Conservation (phyloP, 2,888 invertebrate genomes). For the Drosophila melanosoma region DNA sequence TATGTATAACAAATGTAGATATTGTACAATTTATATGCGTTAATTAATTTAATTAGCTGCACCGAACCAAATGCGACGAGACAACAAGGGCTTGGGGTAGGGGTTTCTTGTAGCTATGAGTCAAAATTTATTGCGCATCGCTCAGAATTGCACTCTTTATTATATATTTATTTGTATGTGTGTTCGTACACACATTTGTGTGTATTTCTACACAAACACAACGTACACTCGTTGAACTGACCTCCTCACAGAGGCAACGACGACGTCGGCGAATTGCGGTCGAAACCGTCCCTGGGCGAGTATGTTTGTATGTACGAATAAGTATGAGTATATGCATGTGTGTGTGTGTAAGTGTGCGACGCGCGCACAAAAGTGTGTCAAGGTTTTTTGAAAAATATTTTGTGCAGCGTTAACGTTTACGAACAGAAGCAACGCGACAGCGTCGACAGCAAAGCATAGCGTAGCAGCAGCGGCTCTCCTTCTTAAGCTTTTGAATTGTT, state of each 20-base stretch:
- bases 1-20: conserved; percentile 35
- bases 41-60: conserved; percentile 64
- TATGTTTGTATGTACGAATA: conserved; percentile 34
- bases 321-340: conserved; percentile 36
- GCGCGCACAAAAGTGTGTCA: conserved; percentile 82
- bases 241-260: conserved; percentile 63
- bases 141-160: conserved; percentile 48
- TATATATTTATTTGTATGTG: conserved; percentile 3
- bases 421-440: conserved; percentile 53
- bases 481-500: conserved; percentile 60
- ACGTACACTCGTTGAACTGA: conserved; percentile 71
- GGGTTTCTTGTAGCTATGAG: conserved; percentile 15
- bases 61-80: conserved; percentile 22
- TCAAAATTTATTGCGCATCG: conserved; percentile 75
- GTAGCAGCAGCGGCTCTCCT: conserved; percentile 13
- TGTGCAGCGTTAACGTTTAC: conserved; percentile 77
- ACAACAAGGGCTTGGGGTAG: background rate
- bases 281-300: conserved; percentile 82
- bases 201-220: conserved; percentile 9
- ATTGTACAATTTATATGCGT: conserved; percentile 49
- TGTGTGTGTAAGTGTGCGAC: conserved; percentile 65
- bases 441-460: conserved; percentile 30
- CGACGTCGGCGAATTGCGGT: conserved; percentile 79
- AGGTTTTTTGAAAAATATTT: conserved; percentile 83
- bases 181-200: conserved; percentile 14